phyloP scores from a whole-genome alignment of 1,140 invertebrate genomes.

The Lucilia sericata region DNA sequence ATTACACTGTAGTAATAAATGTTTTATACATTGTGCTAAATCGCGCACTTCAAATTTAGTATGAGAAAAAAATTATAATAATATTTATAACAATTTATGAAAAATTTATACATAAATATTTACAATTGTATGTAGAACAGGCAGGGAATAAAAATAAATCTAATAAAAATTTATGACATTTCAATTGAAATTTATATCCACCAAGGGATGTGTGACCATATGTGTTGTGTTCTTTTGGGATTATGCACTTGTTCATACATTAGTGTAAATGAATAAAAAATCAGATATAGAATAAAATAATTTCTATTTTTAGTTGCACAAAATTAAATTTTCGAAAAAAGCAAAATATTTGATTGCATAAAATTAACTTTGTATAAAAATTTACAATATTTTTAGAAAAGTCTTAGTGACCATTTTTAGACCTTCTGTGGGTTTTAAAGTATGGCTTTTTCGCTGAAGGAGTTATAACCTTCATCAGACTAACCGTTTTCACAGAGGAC shows the following conservation, averaged over 20 bases:
- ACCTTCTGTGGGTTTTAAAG: no score
- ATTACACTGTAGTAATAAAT: not conserved
- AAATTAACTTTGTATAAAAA: no score
- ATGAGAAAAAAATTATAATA: not conserved
- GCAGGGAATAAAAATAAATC: not conserved
- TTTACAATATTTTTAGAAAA: no score
- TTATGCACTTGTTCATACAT: not conserved
- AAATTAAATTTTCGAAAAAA: no score
- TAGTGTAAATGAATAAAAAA: not conserved
- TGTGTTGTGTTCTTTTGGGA: not conserved
- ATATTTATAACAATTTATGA: not conserved
- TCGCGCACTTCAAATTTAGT: no score
- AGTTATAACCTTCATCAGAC: no score
- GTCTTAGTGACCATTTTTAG: no score
- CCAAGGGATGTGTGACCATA: not conserved
- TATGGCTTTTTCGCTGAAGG: no score
- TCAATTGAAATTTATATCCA: not conserved
- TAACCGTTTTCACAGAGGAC: no score
- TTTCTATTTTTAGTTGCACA: no score
- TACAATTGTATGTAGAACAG: not conserved
- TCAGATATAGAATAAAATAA: not conserved
- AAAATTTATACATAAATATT: not conserved
- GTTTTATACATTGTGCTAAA: not conserved
- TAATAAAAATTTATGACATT: conserved; percentile 1
- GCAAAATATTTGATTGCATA: no score